Evolutionary conservation across 2,797 vertebrate genomes (phyloP), one percentile per base, ranked within the genome.

Genomic region (Lepus oiostolus): DNA sequence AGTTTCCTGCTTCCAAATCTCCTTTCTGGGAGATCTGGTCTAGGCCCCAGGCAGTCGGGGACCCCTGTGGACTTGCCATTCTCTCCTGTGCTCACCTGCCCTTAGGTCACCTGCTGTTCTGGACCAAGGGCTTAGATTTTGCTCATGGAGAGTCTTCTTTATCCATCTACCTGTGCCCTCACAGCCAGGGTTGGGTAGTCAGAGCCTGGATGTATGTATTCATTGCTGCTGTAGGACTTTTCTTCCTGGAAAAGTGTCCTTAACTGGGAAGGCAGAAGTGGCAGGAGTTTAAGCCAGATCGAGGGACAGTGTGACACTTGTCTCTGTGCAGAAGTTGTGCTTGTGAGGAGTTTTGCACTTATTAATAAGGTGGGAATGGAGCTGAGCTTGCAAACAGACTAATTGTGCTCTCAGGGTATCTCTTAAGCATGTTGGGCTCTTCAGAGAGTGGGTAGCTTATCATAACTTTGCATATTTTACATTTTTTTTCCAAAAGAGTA

Each of bases 401-500:
- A 72, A 89, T 2, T 63, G 72, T 84, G 30, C 24, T 71, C 12
- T 0, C 10, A 28, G 70, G 54, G 58, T 89, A 16, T 52, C 81
- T 67, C 74, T 80, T 83, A 58, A 85, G 72, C 67, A 62, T 42
- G 10, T 9, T 6, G 21, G 58, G 60, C 16, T 89, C 80, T 80
- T 63, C 3, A 22, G 67, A 81, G 63, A 67, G 13, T 83, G 19
- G 4, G 21, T 77, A 10, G 71, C 32, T 86, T 94, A 77, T 83
- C 79, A 68, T 68, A 85, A 93, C 35, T 96, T 95, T 91, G 62
- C 84, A 91, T 84, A 83, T 88, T 91, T 92, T 87, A 94, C 32
- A 30, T 72, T 72, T 24, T 82, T 85, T 95, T 91, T 54, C 72
- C 4, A 38, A 63, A 93, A 87, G 32, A 10, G n/a, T 54, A 38